Conservation (phyloP, 2,113 vertebrate species). For the Austrofundulus limnaeus region DNA sequence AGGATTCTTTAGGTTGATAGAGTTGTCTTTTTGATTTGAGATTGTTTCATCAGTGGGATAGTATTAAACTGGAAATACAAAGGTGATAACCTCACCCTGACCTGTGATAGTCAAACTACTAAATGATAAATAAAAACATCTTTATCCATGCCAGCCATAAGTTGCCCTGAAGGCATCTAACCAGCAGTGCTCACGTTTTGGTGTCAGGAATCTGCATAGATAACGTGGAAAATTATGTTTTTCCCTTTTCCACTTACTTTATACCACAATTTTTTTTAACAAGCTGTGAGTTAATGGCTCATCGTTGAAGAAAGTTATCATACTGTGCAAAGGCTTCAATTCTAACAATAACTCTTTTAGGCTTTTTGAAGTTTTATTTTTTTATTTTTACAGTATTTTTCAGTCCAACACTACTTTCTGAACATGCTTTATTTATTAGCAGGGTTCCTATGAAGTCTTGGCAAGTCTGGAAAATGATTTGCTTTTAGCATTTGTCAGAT, state of each 20-base stretch:
- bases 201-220: slow-evolving; percentile 1
- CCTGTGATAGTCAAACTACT: slow-evolving; percentile 33
- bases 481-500: no score
- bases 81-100: slow-evolving; percentile 10
- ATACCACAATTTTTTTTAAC: neutral
- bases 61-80: neutral
- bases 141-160: slow-evolving; percentile 28
- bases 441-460: no score
- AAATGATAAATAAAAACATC: slow-evolving; percentile 43
- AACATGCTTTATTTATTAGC: no score
- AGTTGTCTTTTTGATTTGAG: slow-evolving; percentile 16
- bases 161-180: slow-evolving; percentile 35
- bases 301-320: neutral
- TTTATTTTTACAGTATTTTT: no score
- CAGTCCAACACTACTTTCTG: no score
- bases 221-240: neutral
- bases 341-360: no score
- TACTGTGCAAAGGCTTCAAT: no score
- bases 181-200: slow-evolving; percentile 16
- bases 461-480: no score
- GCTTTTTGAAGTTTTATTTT: no score
- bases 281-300: neutral
- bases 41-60: slow-evolving; percentile 7
- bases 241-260: neutral
- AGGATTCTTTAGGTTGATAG: neutral